Percentiles rank a stretch among this genome's conserved stretches.
Evolutionary conservation across 2,888 invertebrate species (phyloP).

Genomic region (Pollenia labialis): DNA sequence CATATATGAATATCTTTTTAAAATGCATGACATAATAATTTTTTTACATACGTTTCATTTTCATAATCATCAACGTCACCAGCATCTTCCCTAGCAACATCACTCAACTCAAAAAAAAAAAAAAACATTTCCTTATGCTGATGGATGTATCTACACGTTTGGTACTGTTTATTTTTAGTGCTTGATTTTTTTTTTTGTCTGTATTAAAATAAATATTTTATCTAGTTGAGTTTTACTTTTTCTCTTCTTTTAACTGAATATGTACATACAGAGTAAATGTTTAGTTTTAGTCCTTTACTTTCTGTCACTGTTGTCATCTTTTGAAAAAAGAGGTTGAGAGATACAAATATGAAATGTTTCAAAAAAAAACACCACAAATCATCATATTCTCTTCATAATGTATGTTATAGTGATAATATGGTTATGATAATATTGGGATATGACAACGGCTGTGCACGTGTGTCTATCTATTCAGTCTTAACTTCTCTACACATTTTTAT

Average conservation of each 20-base stretch:
- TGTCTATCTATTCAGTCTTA: neutral
- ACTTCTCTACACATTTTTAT: neutral
- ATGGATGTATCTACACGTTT: conserved; percentile 3
- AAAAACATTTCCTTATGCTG: neutral
- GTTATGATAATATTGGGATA: conserved; percentile 21
- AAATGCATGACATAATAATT: conserved; percentile 72
- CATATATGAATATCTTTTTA: conserved; percentile 69
- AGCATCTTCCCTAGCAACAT: conserved; percentile 16
- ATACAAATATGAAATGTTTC: conserved; percentile 56
- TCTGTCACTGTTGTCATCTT: conserved; percentile 57
- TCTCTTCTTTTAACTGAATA: neutral
- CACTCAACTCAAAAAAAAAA: neutral
- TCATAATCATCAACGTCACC: conserved; percentile 28
- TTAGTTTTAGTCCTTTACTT: conserved; percentile 40
- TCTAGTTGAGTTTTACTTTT: conserved; percentile 25
- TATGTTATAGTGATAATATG: conserved; percentile 30
- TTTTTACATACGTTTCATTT: conserved; percentile 56
- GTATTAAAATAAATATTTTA: conserved; percentile 47
- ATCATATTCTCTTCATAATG: conserved; percentile 50
- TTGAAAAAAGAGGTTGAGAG: conserved; percentile 43
- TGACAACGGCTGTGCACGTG: conserved; percentile 6
- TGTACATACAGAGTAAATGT: neutral
- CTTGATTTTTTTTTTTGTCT: conserved; percentile 4
- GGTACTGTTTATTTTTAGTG: neutral
- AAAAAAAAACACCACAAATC: conserved; percentile 51